A percentile compares a stretch with the other conserved stretches of the same genome.
phyloP scores from a whole-genome alignment of 2,113 vertebrate species.

The Mandrillus leucophaeus region DNA sequence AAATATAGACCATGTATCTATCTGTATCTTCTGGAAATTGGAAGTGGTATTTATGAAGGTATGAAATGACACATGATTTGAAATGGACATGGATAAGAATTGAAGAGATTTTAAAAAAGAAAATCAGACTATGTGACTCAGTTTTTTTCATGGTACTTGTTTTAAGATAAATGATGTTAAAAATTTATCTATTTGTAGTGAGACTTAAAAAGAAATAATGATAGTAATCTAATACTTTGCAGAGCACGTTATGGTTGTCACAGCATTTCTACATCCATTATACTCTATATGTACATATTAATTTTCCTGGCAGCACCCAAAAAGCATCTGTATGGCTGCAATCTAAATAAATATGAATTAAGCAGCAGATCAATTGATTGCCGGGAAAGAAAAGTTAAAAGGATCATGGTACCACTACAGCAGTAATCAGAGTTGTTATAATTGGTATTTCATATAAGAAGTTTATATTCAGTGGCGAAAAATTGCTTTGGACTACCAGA shows the following conservation, averaged over 20 bases:
- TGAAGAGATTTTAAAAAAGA: slow-evolving; percentile 66
- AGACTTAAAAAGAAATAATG: slow-evolving; percentile 81
- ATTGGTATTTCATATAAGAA: slow-evolving; percentile 76
- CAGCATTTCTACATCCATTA: slow-evolving; percentile 72
- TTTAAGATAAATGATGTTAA: slow-evolving; percentile 80
- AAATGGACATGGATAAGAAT: slow-evolving; percentile 28
- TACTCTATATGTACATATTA: slow-evolving; percentile 78
- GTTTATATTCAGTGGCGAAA: slow-evolving; percentile 69
- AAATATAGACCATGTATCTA: neutral
- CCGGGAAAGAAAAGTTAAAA: slow-evolving; percentile 83
- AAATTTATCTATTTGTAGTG: slow-evolving; percentile 75
- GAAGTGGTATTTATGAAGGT: neutral
- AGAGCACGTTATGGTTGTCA: slow-evolving; percentile 64
- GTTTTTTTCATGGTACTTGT: slow-evolving; percentile 72
- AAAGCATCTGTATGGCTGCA: slow-evolving; percentile 80
- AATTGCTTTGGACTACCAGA: slow-evolving; percentile 78
- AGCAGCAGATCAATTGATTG: slow-evolving; percentile 80
- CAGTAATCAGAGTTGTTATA: slow-evolving; percentile 80
- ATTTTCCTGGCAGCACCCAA: slow-evolving; percentile 84
- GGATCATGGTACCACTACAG: slow-evolving; percentile 74
- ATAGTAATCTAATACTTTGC: slow-evolving; percentile 68
- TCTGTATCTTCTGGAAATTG: neutral
- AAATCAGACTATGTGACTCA: slow-evolving; percentile 64
- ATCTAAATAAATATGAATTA: slow-evolving; percentile 85
- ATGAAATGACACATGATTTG: slow-evolving; percentile 7